Base-by-base conservation (phyloP, 2,113 vertebrate species). In the Xiphophorus maculatus region DNA sequence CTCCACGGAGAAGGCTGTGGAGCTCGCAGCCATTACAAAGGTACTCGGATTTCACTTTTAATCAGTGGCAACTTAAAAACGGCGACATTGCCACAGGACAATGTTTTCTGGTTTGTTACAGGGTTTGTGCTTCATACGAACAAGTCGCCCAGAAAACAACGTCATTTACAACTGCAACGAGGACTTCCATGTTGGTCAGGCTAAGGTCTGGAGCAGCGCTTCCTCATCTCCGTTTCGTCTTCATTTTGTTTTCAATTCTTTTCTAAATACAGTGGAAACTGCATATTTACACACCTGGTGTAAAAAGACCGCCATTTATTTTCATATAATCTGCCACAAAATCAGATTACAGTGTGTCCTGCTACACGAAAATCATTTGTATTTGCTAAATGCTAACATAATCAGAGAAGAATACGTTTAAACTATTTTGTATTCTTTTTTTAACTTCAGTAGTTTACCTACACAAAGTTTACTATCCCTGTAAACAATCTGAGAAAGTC, bases 51-150 rank as follows among this genome's bases (percentile, higher is more conserved):
- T 3, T 73, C 27, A 58, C 13, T 1, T 67, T 33, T 42, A 5
- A 61, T 22, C 37, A 92, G 30, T 2, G 5, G 19, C 17, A 29
- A 13, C 33, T 17, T 37, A 7, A 12, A 6, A 28, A 29, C 28
- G 11, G 4, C 4, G 6, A 28, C 30, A 11, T 42, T 27, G 22
- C 25, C n/a, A 67, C 6, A 22, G 19, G 6, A 17, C 1, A 27
- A 37, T 66, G 14, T 8, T 68, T 72, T 73, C 10, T 68, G 63
- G 14, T 79, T 42, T 42, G 14, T 83, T 84, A 66, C 69, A 99
- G 97, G 97, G 97, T 81, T 91, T 99, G 90, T 99, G 97, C 86
- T 99, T 97, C 90, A 97, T 98, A 89, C 95, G 97, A 83, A 98
- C 97, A 15, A 97, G 96, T 92, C 97, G 97, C 88, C 97, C 97